Conservation (phyloP, 2,113 vertebrate genomes). For the Scophthalmus maximus region DNA sequence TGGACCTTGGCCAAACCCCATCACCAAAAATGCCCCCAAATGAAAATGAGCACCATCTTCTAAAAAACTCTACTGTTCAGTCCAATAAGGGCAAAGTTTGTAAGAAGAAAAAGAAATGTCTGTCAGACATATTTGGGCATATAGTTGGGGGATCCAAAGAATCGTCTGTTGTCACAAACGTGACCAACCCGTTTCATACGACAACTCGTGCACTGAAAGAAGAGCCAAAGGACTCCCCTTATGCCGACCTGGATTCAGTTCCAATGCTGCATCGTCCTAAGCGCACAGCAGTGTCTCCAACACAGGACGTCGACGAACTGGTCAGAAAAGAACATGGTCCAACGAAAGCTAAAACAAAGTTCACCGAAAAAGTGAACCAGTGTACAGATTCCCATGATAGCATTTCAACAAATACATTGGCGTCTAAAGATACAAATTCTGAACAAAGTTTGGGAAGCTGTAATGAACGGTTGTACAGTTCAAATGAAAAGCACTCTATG, state of each 20-base stretch:
- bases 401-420: conserved; percentile 23
- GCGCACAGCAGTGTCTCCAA: conserved; percentile 57
- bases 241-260: conserved; percentile 79
- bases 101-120: conserved; percentile 77
- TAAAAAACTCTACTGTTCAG: conserved; percentile 53
- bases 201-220: conserved; percentile 60
- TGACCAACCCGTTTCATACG: conserved; percentile 32
- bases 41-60: conserved; percentile 46
- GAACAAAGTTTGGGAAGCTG: conserved; percentile 42
- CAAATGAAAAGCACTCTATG: conserved; percentile 64
- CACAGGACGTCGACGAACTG: conserved; percentile 8
- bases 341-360: conserved; percentile 40
- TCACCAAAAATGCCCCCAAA: conserved; percentile 48
- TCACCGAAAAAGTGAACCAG: conserved; percentile 23
- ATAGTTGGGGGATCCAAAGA: conserved; percentile 69
- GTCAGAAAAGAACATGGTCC: conserved; percentile 37
- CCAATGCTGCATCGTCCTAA: conserved; percentile 80
- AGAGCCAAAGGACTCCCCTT: conserved; percentile 74
- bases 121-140: conserved; percentile 74
- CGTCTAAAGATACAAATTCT: conserved; percentile 32
- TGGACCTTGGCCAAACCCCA: conserved; percentile 10
- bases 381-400: neutral
- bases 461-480: conserved; percentile 18
- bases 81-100: conserved; percentile 62
- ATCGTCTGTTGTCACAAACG: conserved; percentile 15